Conservation (phyloP, 2,113 vertebrate genomes). For the Progne subis region DNA sequence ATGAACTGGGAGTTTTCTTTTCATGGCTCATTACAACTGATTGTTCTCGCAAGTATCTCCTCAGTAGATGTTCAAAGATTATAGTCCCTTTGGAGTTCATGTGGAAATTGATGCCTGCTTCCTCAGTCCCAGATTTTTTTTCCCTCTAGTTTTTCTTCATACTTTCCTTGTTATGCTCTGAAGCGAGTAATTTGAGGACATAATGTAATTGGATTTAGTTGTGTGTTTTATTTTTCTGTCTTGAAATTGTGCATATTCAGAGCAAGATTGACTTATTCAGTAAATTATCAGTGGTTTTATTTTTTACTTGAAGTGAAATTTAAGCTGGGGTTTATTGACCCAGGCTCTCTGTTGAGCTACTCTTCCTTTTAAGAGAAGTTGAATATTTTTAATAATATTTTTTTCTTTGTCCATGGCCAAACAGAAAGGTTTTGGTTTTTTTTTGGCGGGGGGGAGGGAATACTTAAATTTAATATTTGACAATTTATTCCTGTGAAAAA, state of each 20-base stretch:
- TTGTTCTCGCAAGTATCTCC: slow-evolving; percentile 24
- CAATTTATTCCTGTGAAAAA: background rate
- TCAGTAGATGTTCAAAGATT: background rate
- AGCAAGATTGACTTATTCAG: background rate
- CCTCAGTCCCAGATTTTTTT: background rate
- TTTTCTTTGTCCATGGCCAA: background rate
- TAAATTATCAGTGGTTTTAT: background rate
- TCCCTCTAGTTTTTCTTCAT: background rate
- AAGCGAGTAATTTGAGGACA: background rate
- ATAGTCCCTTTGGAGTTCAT: background rate
- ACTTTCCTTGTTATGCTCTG: background rate
- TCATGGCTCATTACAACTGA: background rate
- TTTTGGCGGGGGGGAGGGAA: background rate
- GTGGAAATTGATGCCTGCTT: background rate
- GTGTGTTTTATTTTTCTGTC: background rate
- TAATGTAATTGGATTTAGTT: background rate
- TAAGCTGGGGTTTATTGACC: background rate
- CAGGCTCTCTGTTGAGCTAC: background rate
- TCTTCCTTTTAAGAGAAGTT: background rate
- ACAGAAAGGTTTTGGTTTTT: background rate
- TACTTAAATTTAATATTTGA: background rate
- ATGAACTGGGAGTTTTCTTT: slow-evolving; percentile 11
- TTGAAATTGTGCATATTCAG: background rate
- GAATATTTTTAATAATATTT: background rate
- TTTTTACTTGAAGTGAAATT: background rate